Conservation (phyloP, 2,113 vertebrate species). For the Heloderma charlesbogerti region DNA sequence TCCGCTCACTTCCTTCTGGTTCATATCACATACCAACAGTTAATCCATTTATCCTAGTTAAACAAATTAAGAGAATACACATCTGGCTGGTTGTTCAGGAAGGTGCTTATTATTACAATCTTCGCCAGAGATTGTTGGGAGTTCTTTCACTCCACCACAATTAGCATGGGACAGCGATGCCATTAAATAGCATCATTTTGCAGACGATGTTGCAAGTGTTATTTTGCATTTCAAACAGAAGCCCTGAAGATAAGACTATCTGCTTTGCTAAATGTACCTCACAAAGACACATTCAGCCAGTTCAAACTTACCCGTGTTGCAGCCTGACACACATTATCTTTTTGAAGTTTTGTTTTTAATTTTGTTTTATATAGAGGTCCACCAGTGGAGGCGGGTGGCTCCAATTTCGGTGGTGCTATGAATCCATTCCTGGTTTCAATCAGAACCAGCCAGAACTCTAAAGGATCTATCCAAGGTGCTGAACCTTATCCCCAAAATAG, state of each 20-base stretch:
- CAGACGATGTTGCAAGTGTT: not conserved
- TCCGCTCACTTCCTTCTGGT: not conserved
- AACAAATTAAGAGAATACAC: not conserved
- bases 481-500: too few relatives aligned
- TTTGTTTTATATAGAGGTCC: too few relatives aligned
- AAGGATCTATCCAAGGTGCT: too few relatives aligned
- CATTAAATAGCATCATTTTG: not conserved
- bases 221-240: not conserved
- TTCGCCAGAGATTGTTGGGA: not conserved
- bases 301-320: not conserved
- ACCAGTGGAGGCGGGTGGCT: too few relatives aligned
- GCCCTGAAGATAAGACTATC: not conserved
- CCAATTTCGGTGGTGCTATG: too few relatives aligned
- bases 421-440: too few relatives aligned
- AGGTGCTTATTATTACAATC: not conserved
- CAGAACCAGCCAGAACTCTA: too few relatives aligned
- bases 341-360: not conserved
- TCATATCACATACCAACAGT: slow-evolving; percentile 4
- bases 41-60: not conserved
- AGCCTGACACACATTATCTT: not conserved
- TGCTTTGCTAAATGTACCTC: not conserved
- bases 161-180: not conserved
- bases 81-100: not conserved
- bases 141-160: not conserved
- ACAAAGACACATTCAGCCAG: not conserved